Evolutionary conservation across 2,797 vertebrate species (phyloP).

Genomic region (Macropus fuliginosus): DNA sequence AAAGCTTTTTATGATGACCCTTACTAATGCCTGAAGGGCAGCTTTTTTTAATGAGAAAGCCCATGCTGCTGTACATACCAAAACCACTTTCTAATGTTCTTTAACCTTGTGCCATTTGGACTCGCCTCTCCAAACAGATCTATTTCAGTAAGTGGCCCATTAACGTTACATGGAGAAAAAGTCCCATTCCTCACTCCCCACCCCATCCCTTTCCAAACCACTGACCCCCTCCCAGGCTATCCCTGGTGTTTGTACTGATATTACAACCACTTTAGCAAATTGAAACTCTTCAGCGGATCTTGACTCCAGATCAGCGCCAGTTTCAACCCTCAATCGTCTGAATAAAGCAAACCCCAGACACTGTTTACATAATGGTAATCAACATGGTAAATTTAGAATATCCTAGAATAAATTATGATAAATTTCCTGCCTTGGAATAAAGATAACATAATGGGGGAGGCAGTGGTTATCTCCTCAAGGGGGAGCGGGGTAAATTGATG

Average conservation of each 20-base stretch:
- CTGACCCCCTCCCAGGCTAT: constrained; percentile 79
- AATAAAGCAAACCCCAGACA: constrained; percentile 83
- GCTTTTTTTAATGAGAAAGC: constrained; percentile 74
- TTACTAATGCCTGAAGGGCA: constrained; percentile 72
- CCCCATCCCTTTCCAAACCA: constrained; percentile 61
- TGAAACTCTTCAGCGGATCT: constrained; percentile 83
- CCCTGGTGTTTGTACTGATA: constrained; percentile 85
- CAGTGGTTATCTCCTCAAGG: constrained; percentile 83
- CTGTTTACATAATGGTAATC: constrained; percentile 90
- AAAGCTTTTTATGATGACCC: constrained; percentile 70
- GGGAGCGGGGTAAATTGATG: constrained; percentile 84
- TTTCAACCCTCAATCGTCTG: constrained; percentile 78
- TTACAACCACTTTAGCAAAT: constrained; percentile 82
- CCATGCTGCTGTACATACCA: constrained; percentile 69
- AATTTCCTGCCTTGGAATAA: constrained; percentile 86
- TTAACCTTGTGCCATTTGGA: constrained; percentile 82
- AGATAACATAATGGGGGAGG: constrained; percentile 86
- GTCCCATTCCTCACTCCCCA: constrained; percentile 58
- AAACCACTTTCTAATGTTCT: constrained; percentile 82
- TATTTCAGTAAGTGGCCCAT: constrained; percentile 86
- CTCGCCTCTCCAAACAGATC: constrained; percentile 82
- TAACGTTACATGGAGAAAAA: constrained; percentile 82
- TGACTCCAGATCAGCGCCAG: constrained; percentile 81
- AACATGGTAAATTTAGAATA: constrained; percentile 90
- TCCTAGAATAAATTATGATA: constrained; percentile 90